Base-by-base conservation (phyloP, 2,113 vertebrate genomes). In the Cheirogaleus medius region DNA sequence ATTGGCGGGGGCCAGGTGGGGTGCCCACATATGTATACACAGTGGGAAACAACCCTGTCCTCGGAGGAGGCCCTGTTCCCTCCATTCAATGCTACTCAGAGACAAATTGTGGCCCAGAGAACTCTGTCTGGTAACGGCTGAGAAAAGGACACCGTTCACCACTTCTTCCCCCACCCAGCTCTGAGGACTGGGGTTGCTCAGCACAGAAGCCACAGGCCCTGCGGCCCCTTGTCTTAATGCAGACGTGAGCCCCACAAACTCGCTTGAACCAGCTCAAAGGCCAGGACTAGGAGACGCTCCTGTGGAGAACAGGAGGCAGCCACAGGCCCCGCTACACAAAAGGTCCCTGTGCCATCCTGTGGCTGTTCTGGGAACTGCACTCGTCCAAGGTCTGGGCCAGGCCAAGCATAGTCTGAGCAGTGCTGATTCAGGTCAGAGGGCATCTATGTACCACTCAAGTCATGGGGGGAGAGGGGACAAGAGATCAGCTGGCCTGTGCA, bases 291-390 rank as follows among this genome's bases (percentile, higher is more conserved):
- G 74, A 86, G 74, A 80, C 25, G 23, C 56, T 47, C 25, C 64
- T 21, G 17, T 20, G 20, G 64, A 37, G 81, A 66, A 87, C 7
- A 60, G 1, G 37, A 54, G 29, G 54, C 32, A 54, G 23, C 13
- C 49, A 39, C 8, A 54, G 20, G 2, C 27, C 23, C n/a, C 20
- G 58, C 78, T 68, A 54, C 37, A 85, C 37, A 82, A 14, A 85
- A 89, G 56, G 32, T 13, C 71, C 73, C 42, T 73, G 21, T 56
- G 90, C 96, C 71, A 90, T 64, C 95, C 52, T 23, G 94, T 92
- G 97, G 96, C 60, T 92, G 2, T 92, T 25, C 29, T 93, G 47
- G 66, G 47, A 97, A 91, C 52, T 84, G 84, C 83, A 95, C 68
- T n/a, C 47, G 14, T 17, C 34, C n/a, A 25, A 25, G 1, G 5